These are phyloP conservation scores for Scaptomyza polygonia DNA, from an alignment of 2,888 invertebrate species.

Conservation along the genomic window DNA sequence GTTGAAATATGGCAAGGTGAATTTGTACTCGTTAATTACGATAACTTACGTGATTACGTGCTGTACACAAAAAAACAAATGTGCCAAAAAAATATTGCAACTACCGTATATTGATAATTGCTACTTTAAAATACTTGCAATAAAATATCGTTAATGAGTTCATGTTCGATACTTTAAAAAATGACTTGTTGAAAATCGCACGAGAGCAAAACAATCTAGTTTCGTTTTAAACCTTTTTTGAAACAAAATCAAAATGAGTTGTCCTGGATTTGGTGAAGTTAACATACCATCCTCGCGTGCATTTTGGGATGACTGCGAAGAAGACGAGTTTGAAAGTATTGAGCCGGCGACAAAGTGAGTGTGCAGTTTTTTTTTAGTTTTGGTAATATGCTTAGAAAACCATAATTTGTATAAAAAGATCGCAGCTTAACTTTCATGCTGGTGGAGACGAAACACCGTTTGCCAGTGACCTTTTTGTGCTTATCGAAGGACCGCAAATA, in stretches of 20 bases:
- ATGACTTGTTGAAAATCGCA: conserved; percentile 53
- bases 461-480: conserved; percentile 68
- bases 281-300: conserved; percentile 83
- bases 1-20: conserved; percentile 2
- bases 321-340: conserved; percentile 70
- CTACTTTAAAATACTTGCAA: conserved; percentile 28
- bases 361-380: conserved; percentile 13
- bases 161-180: conserved; percentile 53
- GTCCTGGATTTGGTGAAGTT: conserved; percentile 83
- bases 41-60: background rate
- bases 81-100: no score
- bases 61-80: no score
- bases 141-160: background rate
- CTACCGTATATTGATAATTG: background rate
- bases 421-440: conserved; percentile 59
- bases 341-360: conserved; percentile 65
- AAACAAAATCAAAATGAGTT: conserved; percentile 65
- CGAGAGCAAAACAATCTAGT: conserved; percentile 4
- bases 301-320: conserved; percentile 84
- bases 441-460: conserved; percentile 35
- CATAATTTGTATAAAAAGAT: conserved; percentile 41
- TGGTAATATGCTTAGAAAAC: background rate
- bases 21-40: background rate
- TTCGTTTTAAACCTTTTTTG: background rate
- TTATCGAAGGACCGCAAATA: conserved; percentile 80